Evolutionary conservation across 37 sponge, comb jelly and placozoan genomes (phyloP).

Genomic region (Beroe ovata): DNA sequence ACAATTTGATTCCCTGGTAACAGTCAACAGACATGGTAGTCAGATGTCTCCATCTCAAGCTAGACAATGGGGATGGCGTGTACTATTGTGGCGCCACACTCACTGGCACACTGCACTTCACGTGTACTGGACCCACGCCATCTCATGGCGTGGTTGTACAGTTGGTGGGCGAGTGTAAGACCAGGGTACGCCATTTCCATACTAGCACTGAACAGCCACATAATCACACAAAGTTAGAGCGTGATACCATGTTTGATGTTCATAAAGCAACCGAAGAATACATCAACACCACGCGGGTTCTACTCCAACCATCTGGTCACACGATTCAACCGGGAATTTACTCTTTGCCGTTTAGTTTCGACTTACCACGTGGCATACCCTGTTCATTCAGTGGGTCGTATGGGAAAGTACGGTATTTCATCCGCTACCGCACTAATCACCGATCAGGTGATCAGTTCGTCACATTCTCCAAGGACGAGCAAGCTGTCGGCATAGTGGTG

Average conservation of each 20-base stretch:
- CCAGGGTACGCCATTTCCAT: neutral
- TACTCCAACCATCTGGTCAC: constrained; percentile 1
- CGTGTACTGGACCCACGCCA: neutral
- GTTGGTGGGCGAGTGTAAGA: constrained; percentile 48
- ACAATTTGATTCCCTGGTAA: too few relatives aligned
- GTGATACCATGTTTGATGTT: neutral
- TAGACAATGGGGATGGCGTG: neutral
- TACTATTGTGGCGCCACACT: neutral
- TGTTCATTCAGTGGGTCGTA: neutral
- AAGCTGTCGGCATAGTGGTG: constrained; percentile 36
- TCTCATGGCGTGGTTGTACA: constrained; percentile 6
- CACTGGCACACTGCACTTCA: constrained; percentile 17
- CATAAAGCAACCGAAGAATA: constrained; percentile 7
- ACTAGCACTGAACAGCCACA: neutral
- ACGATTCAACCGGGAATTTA: constrained; percentile 3
- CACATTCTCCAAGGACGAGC: constrained; percentile 9
- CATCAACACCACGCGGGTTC: constrained; percentile 7
- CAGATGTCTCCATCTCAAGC: neutral
- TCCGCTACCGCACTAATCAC: constrained; percentile 3
- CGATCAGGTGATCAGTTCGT: neutral
- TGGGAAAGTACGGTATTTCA: constrained; percentile 47
- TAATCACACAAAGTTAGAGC: neutral
- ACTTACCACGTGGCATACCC: neutral
- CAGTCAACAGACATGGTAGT: neutral
- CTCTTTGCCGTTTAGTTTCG: constrained; percentile 13